These are phyloP conservation scores for Caenorhabditis sp. DNA, from an alignment of 2,888 invertebrate species.

Conservation along the genomic window DNA sequence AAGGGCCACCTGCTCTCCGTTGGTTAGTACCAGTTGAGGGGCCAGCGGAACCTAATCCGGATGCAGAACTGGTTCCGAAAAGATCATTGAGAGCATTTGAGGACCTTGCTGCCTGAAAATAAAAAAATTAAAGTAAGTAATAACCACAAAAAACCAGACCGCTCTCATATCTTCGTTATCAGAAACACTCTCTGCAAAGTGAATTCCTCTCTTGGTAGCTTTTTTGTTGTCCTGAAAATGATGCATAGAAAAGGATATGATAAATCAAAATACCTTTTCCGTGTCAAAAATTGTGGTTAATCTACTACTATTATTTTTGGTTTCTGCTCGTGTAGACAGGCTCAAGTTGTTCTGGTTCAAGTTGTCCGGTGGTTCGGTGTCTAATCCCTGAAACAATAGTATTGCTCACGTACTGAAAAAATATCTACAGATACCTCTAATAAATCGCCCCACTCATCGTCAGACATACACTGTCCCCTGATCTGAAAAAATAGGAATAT, in stretches of 20 bases:
- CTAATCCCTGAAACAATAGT: conserved; percentile 39
- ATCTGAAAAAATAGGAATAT: no score
- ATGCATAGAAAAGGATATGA: not conserved
- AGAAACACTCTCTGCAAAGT: not conserved
- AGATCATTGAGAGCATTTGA: conserved; percentile 20
- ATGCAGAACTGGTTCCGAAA: not conserved
- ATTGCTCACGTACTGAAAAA: not conserved
- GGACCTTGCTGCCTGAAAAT: conserved; percentile 10
- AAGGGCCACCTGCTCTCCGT: conserved; percentile 3
- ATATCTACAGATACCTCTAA: conserved; percentile 13
- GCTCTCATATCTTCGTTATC: conserved; percentile 20
- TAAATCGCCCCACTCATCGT: conserved; percentile 39
- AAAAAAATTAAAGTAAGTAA: not conserved
- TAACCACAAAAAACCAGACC: conserved; percentile 5
- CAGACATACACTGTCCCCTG: conserved; percentile 10
- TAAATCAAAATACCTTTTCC: not conserved
- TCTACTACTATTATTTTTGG: not conserved
- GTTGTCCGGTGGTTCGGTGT: conserved; percentile 24
- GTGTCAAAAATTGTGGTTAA: not conserved
- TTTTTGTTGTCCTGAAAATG: not conserved
- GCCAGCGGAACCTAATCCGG: not conserved
- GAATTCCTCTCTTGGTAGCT: no score
- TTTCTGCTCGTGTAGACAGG: not conserved
- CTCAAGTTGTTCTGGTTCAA: no score
- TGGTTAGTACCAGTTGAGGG: not conserved